These are phyloP conservation scores for Peromyscus aztecus DNA, from an alignment of 2,797 vertebrate species.

Conservation along the genomic window DNA sequence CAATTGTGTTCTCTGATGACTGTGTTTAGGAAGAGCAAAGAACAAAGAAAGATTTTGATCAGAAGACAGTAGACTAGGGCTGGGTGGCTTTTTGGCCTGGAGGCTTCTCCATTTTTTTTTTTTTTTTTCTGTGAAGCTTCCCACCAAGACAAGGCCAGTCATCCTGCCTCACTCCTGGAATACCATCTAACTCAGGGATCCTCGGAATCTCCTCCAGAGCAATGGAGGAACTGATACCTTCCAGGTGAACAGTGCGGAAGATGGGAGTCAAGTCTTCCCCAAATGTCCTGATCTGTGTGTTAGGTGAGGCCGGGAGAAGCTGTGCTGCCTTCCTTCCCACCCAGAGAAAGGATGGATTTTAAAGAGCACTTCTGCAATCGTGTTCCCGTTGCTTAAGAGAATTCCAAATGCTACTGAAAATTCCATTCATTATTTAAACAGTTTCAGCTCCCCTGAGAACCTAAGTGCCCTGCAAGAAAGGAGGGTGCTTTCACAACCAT, in stretches of 20 bases:
- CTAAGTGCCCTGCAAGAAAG: conserved; percentile 64
- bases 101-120: not conserved
- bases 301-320: conserved; percentile 73
- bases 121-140: not conserved
- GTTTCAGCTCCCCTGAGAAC: conserved; percentile 69
- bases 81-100: not conserved
- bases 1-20: not conserved
- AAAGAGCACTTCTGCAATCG: conserved; percentile 70
- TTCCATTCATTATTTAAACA: conserved; percentile 80
- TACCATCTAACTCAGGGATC: not conserved
- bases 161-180: not conserved
- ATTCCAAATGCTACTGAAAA: conserved; percentile 63
- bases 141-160: not conserved
- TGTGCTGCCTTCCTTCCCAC: conserved; percentile 78
- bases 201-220: not conserved
- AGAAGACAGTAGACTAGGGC: not conserved
- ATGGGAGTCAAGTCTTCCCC: conserved; percentile 52
- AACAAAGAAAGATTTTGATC: not conserved
- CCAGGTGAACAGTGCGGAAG: conserved; percentile 66
- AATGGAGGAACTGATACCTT: conserved; percentile 64
- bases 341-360: conserved; percentile 80
- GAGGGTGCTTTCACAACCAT: conserved; percentile 21
- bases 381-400: conserved; percentile 81
- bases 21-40: not conserved
- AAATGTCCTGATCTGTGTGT: conserved; percentile 69